Evolutionary conservation across 2,888 invertebrate genomes (phyloP), one percentile per base, ranked within the genome.

Genomic region (Monochamus alternatus): DNA sequence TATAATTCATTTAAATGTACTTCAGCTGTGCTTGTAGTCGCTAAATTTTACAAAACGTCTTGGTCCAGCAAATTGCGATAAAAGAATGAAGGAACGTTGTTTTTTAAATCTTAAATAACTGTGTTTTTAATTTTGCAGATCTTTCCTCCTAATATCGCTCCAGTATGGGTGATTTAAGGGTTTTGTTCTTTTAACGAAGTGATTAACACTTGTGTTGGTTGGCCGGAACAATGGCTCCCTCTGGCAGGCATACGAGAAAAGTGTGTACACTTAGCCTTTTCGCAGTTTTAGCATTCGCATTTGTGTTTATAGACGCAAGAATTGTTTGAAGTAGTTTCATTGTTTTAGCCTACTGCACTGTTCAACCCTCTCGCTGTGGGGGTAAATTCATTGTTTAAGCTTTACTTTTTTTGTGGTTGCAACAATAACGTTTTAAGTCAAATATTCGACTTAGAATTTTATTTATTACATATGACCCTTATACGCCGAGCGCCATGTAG

Each of bases 281-380:
- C 80, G 83, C 82, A 82, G 86, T 85, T 86, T 85, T 83, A 83
- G 84, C 85, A 82, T 86, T 85, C 84, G 82, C 81, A 81, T 80
- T 82, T 76, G 77, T 82, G 83, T 85, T 83, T 86, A 82, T 84
- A 84, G 85, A 81, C 84, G 81, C 84, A 84, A 83, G 82, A 83
- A 83, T 83, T 84, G 85, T 84, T 84, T 84, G 81, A 82, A 83
- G 83, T 82, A 84, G 80, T 83, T 79, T 81, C 84, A 84, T 85
- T 84, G 85, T 85, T 85, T 85, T 83, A 84, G 79, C 80, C 82
- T 82, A 83, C 79, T 80, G 76, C 77, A 75, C 69, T 75, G 78
- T 80, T 80, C 80, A 62, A 67, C 78, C 80, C 76, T 75, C 79
- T 75, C 67, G 74, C 73, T 74, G 74, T 31, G 74, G 79, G 76